phyloP scores from a whole-genome alignment of 2,797 vertebrate species.

The Peromyscus eremicus region DNA sequence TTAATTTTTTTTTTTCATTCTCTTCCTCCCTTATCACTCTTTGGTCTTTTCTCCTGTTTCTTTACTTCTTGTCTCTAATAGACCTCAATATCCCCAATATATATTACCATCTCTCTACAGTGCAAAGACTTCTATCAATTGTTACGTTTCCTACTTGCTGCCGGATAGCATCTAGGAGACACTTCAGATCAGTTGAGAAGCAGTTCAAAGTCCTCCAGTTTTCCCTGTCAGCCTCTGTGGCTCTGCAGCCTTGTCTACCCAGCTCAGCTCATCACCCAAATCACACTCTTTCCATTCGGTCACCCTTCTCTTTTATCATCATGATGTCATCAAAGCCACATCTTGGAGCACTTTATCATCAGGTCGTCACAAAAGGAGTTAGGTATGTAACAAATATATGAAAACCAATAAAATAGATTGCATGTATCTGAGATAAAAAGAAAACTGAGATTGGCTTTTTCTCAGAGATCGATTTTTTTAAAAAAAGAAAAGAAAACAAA shows the following conservation, averaged over 20 bases:
- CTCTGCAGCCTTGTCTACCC: not conserved
- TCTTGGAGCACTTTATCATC: not conserved
- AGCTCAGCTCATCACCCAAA: not conserved
- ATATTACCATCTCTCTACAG: not conserved
- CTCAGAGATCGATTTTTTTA: not conserved
- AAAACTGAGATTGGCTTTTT: slow-evolving; percentile 22
- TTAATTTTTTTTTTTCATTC: not conserved
- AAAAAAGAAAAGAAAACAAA: not conserved
- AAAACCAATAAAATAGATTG: slow-evolving; percentile 24
- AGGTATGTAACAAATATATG: not conserved
- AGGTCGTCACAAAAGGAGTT: not conserved
- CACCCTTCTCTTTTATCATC: not conserved
- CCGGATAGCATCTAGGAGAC: not conserved
- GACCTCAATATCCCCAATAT: not conserved
- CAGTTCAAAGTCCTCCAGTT: not conserved
- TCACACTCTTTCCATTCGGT: not conserved
- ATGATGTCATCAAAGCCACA: not conserved
- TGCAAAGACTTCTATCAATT: not conserved
- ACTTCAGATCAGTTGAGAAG: not conserved
- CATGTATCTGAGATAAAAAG: not conserved
- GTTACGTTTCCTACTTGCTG: not conserved
- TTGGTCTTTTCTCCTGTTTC: not conserved
- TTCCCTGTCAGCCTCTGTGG: not conserved
- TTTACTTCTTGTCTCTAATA: not conserved
- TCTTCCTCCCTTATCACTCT: too few relatives aligned